Base-by-base conservation (phyloP, 1,140 invertebrate species). In the Drosophila kepulauana region DNA sequence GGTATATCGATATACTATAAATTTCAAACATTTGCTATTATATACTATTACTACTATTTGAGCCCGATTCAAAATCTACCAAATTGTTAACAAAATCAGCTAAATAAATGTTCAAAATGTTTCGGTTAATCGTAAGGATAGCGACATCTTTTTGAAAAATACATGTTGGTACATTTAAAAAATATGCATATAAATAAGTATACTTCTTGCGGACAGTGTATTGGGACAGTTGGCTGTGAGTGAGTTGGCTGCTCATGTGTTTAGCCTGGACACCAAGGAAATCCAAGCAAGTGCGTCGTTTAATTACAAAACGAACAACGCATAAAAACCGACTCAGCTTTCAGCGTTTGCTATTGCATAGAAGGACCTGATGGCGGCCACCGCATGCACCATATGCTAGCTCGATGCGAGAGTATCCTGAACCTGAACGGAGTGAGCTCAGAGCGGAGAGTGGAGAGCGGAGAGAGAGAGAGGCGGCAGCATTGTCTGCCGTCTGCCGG, bases 271-370 rank as follows among this genome's bases (percentile, higher is more conserved):
- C 67, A 75, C 54, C 62, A 67, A 33, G 75, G 65, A 71, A 85
- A 81, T 74, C 78, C 78, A 88, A 54, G 70, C 84, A 88, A 87
- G 85, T 87, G 84, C 85, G 84, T 87, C 82, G 82, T 85, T 90
- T 90, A 90, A 90, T 90, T 90, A 90, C 87, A 90, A 90, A 90
- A 90, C 87, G 87, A 90, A 89, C 85, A 89, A 85, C 85, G 78
- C 85, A 89, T 89, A 89, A 89, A 89, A 89, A 89, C 81, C 85
- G 65, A 80, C 67, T 25, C 49, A 43, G 28, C 45, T 65, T 33
- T 70, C 52, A 38, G 52, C 38, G n/a, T 52, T 56, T 30, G 30
- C 6, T 10, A 38, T 38, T 74, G 57, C 45, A 61, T 25, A 20
- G 35, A 25, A 56, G 11, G 30, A 46, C 43, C 64, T 65, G 48